Evolutionary conservation across 1,140 invertebrate species (phyloP).

Genomic region (Daktulosphaira vitifoliae): DNA sequence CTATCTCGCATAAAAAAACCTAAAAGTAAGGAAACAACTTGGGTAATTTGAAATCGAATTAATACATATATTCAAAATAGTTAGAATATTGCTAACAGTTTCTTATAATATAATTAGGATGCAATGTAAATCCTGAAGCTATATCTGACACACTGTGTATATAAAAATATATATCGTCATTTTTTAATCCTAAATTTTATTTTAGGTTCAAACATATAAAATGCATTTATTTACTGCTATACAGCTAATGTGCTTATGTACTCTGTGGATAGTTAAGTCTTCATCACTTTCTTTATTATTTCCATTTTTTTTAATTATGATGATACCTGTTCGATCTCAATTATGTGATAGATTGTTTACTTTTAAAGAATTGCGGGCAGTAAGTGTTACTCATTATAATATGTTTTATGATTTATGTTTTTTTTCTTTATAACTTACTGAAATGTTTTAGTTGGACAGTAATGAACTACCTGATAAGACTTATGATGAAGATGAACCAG

Average conservation of each 20-base stretch:
- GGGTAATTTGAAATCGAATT: no score
- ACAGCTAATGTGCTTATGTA: constrained; percentile 65
- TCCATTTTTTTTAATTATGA: constrained; percentile 83
- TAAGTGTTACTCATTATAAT: constrained; percentile 51
- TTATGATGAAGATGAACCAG: constrained; percentile 75
- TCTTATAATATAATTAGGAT: no score
- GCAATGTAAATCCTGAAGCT: no score
- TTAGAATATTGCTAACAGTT: no score
- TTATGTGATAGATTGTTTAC: constrained; percentile 62
- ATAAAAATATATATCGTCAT: no score
- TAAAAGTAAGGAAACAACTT: no score
- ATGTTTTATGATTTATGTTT: neutral
- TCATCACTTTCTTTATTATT: constrained; percentile 76
- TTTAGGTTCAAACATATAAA: constrained; percentile 74
- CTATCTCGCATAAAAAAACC: no score
- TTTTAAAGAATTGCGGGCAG: constrained; percentile 67
- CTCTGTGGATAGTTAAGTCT: constrained; percentile 82
- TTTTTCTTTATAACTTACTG: neutral
- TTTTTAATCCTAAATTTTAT: constrained; percentile 33
- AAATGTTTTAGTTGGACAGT: constrained; percentile 59
- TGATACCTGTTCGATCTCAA: constrained; percentile 75
- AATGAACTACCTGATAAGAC: constrained; percentile 56
- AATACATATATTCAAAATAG: no score
- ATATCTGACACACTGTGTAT: no score
- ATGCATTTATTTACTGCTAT: constrained; percentile 87